A percentile compares a stretch with the other conserved stretches of the same genome.
Evolutionary conservation across 2,888 invertebrate species (phyloP).

Genomic region (Oxystoma pomonae): DNA sequence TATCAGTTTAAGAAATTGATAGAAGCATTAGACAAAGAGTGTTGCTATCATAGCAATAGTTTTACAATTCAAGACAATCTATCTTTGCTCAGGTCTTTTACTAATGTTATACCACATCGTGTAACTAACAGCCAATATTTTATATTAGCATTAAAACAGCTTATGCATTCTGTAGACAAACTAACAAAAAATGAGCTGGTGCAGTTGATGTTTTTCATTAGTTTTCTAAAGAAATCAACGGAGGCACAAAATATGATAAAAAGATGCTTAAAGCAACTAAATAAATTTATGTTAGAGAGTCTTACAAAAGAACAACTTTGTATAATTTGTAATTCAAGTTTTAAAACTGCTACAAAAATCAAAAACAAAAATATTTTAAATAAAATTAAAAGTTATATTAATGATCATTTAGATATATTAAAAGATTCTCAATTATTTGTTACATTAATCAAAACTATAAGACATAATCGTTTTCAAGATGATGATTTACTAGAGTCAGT

Average conservation of each 20-base stretch:
- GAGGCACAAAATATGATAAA: constrained; percentile 34
- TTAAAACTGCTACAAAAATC: constrained; percentile 45
- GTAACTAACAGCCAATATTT: constrained; percentile 39
- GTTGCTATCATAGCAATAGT: constrained; percentile 32
- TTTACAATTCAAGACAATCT: constrained; percentile 33
- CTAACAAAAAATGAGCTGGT: constrained; percentile 39
- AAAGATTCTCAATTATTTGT: constrained; percentile 44
- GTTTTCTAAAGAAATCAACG: constrained; percentile 39
- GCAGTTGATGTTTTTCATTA: constrained; percentile 44
- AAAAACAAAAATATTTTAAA: constrained; percentile 36
- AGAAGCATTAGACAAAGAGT: constrained; percentile 39
- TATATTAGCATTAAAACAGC: constrained; percentile 32
- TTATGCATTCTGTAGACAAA: constrained; percentile 29
- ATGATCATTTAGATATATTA: constrained; percentile 40
- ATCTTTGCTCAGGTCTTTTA: constrained; percentile 36
- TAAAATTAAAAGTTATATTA: constrained; percentile 37
- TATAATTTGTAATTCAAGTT: constrained; percentile 44
- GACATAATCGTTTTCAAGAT: constrained; percentile 42
- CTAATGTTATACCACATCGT: constrained; percentile 37
- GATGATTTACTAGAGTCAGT: constrained; percentile 43
- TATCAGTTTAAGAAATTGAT: constrained; percentile 31
- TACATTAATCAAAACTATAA: constrained; percentile 46
- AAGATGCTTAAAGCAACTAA: constrained; percentile 35
- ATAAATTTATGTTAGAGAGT: constrained; percentile 26
- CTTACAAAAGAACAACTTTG: constrained; percentile 43